Base-by-base conservation (phyloP, 2,113 vertebrate species). In the Chlamydotis undulata region DNA sequence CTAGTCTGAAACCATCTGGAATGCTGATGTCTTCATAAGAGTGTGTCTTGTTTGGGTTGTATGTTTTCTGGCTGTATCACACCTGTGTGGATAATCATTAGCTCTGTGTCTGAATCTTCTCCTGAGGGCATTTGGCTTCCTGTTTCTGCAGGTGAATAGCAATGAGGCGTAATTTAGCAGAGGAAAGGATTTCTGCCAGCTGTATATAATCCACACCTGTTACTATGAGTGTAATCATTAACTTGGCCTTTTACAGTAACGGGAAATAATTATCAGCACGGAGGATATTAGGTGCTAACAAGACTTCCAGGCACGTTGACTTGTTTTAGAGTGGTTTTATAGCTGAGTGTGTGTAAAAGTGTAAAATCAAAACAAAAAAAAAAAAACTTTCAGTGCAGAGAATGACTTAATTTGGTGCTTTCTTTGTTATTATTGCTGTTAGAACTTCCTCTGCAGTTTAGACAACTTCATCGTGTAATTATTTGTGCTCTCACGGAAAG, bases 161-260 rank as follows among this genome's bases (percentile, higher is more conserved):
- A 97, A 91, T 70, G 95, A 95, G 90, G 84, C 70, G 43, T 33
- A 59, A 87, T 76, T 74, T 94, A 95, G 91, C 70, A 13, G 64
- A 68, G 81, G 50, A 49, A 89, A 53, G 82, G 91, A 56, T 91
- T 90, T 61, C 52, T 87, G 89, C 76, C 79, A 87, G 93, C 90
- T 96, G 37, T 74, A 47, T 68, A 43, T 70, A 55, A 95, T 89
- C 63, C 64, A 87, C 67, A 91, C 49, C 64, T 57, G 89, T 69
- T 92, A 41, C 55, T 79, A 12, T 0, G 39, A 31, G 87, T 96
- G 92, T 95, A 80, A 97, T 96, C 91, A 94, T 97, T 95, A 93
- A 93, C 82, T 49, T 69, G 67, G 94, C 92, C 89, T 96, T 96
- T 90, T 60, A 50, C 68, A 74, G 43, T 9, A 85, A 73, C 90